Conservation (phyloP, 2,797 vertebrate genomes). For the Petrocephalus sullivani region DNA sequence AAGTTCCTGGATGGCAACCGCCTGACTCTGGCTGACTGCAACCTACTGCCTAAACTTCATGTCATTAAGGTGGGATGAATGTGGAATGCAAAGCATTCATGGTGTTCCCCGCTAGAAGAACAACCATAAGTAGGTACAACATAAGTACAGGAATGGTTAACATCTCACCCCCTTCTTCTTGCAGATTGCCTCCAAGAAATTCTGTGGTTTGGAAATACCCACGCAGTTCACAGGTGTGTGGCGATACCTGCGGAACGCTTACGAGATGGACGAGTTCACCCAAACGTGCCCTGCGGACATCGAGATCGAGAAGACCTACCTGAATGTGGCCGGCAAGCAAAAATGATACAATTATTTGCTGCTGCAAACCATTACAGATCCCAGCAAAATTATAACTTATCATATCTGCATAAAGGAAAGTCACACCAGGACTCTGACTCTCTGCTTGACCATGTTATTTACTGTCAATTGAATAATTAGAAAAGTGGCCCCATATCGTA, state of each 20-base stretch:
- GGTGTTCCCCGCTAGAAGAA: background rate
- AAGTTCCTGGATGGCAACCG: conserved; percentile 90
- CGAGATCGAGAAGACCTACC: conserved; percentile 88
- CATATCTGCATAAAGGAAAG: background rate
- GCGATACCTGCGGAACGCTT: conserved; percentile 86
- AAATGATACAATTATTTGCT: background rate
- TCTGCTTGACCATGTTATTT: background rate
- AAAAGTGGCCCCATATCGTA: background rate
- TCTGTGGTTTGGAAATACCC: conserved; percentile 86
- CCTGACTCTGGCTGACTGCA: conserved; percentile 90
- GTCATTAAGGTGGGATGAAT: conserved; percentile 79
- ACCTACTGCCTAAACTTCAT: conserved; percentile 96
- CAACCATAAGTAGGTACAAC: background rate
- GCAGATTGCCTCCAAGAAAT: conserved; percentile 90
- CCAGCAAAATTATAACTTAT: background rate
- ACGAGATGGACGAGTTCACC: conserved; percentile 82
- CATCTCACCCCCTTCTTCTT: conserved; percentile 22
- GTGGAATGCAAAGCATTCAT: background rate
- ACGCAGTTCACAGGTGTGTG: conserved; percentile 79
- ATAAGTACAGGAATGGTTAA: background rate
- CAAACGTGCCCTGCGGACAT: conserved; percentile 87
- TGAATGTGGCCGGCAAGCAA: conserved; percentile 81
- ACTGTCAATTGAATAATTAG: background rate
- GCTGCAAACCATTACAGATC: background rate
- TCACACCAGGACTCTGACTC: background rate